A percentile compares a stretch with the other conserved stretches of the same genome.
These are phyloP conservation scores for Electrona antarctica DNA, from an alignment of 2,113 vertebrate species.

Conservation along the genomic window DNA sequence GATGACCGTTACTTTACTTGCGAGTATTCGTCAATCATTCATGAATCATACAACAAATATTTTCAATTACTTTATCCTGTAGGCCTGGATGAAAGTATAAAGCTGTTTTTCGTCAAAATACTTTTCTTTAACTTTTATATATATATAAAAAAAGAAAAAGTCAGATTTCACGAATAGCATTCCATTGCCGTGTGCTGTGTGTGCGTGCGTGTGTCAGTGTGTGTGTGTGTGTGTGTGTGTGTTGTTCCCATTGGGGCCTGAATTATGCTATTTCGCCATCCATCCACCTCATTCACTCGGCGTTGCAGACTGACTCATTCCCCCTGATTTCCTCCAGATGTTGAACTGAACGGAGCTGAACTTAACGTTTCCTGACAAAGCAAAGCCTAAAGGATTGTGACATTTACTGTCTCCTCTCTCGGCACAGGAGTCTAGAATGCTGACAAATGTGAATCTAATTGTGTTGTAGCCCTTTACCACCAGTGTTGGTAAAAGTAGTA, in stretches of 20 bases:
- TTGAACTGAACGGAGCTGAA: slow-evolving; percentile 48
- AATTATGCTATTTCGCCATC: slow-evolving; percentile 65
- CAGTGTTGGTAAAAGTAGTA: not conserved
- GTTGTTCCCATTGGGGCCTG: not conserved
- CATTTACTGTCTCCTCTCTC: slow-evolving; percentile 49
- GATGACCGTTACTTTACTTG: no score
- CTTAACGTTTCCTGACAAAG: slow-evolving; percentile 67
- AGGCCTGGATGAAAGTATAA: no score
- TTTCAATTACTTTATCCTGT: no score
- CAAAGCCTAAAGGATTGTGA: slow-evolving; percentile 62
- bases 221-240: no score
- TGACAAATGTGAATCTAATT: slow-evolving; percentile 47
- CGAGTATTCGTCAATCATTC: no score
- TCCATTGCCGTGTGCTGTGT: no score
- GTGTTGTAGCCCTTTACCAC: not conserved
- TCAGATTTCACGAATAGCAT: no score
- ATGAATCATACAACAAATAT: no score
- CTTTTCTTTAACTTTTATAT: no score
- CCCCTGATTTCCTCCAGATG: slow-evolving; percentile 79
- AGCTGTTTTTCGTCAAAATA: no score
- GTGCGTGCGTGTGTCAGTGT: no score
- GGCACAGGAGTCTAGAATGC: slow-evolving; percentile 45
- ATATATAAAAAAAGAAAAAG: no score
- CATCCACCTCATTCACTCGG: slow-evolving; percentile 49
- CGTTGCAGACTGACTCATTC: slow-evolving; percentile 70